These are phyloP conservation scores for Leptocoma aspasia DNA, from an alignment of 2,113 vertebrate species.

Conservation along the genomic window DNA sequence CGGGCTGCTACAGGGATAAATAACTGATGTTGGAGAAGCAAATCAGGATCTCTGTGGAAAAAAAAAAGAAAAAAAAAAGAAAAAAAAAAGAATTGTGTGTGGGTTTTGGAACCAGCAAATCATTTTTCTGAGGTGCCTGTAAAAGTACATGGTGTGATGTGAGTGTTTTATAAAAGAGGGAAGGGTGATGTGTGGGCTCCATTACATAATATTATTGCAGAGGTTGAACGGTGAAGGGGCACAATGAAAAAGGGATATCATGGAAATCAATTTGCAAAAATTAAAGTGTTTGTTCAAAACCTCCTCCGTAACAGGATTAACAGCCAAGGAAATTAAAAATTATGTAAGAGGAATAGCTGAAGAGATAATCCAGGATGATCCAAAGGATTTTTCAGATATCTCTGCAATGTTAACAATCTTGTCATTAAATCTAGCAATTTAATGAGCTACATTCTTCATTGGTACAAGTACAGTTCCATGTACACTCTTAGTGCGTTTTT, in stretches of 20 bases:
- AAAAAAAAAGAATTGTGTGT: background rate
- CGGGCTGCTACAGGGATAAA: conserved; percentile 1
- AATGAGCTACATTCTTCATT: background rate
- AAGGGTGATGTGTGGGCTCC: conserved; percentile 13
- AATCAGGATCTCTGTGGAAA: background rate
- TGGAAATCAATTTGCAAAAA: conserved; percentile 49
- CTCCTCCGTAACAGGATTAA: conserved; percentile 28
- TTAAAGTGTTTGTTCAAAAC: conserved; percentile 15
- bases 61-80: background rate
- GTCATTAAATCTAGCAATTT: conserved; percentile 34
- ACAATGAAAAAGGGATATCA: conserved; percentile 1
- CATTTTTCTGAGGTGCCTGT: conserved; percentile 20
- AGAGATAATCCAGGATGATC: conserved; percentile 58
- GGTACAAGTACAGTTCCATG: background rate
- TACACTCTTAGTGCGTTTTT: rapidly evolving
- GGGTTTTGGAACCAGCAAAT: conserved; percentile 2
- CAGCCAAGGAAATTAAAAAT: conserved; percentile 52
- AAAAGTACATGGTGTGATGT: background rate
- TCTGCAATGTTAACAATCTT: conserved; percentile 36
- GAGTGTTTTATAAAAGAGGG: background rate
- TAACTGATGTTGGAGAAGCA: background rate
- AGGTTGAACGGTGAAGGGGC: background rate
- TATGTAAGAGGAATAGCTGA: conserved; percentile 35
- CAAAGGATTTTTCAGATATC: conserved; percentile 36
- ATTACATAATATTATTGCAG: conserved; percentile 38